Conservation (phyloP, 2,797 vertebrate genomes). For the Chloroceryle inda region DNA sequence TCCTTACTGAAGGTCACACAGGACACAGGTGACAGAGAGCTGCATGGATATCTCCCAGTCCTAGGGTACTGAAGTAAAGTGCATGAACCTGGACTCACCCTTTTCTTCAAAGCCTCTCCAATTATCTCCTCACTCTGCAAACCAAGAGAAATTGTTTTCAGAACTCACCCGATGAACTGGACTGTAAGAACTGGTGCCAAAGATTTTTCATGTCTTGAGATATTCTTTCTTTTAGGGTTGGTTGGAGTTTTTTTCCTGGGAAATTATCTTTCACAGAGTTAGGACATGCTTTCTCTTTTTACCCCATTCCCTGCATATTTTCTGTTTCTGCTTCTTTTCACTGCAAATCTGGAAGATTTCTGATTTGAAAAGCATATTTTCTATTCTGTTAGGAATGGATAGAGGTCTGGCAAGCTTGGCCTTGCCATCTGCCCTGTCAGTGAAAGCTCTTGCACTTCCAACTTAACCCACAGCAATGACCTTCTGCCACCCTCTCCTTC, state of each 20-base stretch:
- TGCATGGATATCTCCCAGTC: background rate
- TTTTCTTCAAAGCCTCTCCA: constrained; percentile 3
- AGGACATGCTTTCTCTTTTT: background rate
- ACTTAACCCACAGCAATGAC: background rate
- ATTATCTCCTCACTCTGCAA: constrained; percentile 18
- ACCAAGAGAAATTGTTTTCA: constrained; percentile 33
- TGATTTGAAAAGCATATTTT: constrained; percentile 50
- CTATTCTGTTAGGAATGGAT: background rate
- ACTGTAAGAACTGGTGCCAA: constrained; percentile 25
- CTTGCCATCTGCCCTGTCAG: constrained; percentile 31
- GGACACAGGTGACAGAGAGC: background rate
- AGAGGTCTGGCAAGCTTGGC: background rate
- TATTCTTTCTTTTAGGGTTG: background rate
- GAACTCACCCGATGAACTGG: background rate
- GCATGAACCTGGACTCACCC: background rate
- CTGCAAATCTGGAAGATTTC: constrained; percentile 28
- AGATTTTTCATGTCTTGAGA: constrained; percentile 6
- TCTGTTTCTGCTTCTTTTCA: constrained; percentile 56
- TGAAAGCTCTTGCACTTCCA: background rate
- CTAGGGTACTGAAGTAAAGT: background rate
- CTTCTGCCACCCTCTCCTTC: background rate
- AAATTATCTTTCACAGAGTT: constrained; percentile 14
- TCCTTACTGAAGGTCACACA: constrained; percentile 17
- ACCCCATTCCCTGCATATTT: background rate
- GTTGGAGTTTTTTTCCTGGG: background rate